Evolutionary conservation across 1,140 invertebrate species (phyloP).

Genomic region (Heliothis subflexa): DNA sequence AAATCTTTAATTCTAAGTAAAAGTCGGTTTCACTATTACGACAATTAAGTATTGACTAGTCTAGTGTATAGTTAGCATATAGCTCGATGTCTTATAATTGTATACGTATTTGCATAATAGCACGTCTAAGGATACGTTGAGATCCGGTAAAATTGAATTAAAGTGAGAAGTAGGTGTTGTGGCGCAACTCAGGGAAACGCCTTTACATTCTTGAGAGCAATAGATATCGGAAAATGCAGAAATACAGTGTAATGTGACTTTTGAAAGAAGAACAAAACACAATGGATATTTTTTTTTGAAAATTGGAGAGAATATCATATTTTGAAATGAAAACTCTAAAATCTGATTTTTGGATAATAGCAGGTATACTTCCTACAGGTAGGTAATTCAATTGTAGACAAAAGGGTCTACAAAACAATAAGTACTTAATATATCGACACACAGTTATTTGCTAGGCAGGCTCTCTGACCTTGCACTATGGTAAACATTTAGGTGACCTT

Average conservation of each 20-base stretch:
- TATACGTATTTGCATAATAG: slow-evolving; percentile 28
- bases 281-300: too few relatives aligned
- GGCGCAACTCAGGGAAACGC: slow-evolving; percentile 1
- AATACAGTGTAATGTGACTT: neutral
- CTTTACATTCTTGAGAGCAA: neutral
- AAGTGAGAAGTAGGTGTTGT: neutral
- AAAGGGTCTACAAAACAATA: too few relatives aligned
- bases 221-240: neutral
- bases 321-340: too few relatives aligned
- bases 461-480: neutral
- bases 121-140: slow-evolving; percentile 27
- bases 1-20: neutral
- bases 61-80: slow-evolving; percentile 9
- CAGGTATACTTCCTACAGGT: too few relatives aligned
- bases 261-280: neutral
- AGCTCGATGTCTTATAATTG: slow-evolving; percentile 23
- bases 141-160: slow-evolving; percentile 38
- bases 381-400: too few relatives aligned
- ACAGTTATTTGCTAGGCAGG: too few relatives aligned
- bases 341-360: too few relatives aligned
- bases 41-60: neutral
- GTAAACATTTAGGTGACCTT: neutral
- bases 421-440: too few relatives aligned
- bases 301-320: too few relatives aligned
- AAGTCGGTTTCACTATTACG: neutral